A percentile compares a stretch with the other conserved stretches of the same genome.
Conservation (phyloP, 2,797 vertebrate genomes). For the Spinibarbus caldwelli region DNA sequence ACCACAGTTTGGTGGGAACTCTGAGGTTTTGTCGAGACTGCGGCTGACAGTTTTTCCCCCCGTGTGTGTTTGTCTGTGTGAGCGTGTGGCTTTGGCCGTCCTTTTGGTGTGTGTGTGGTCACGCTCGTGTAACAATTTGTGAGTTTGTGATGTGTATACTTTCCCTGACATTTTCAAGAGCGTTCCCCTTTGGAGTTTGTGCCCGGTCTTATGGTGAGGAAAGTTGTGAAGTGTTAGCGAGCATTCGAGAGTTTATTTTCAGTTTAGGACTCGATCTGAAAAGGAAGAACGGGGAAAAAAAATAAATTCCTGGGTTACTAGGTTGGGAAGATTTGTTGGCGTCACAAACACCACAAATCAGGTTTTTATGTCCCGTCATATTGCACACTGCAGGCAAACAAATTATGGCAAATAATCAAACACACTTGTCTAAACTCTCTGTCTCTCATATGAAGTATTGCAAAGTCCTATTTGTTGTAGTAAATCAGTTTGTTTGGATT, state of each 20-base stretch:
- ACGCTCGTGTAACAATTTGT: slow-evolving; percentile 29
- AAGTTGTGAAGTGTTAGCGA: slow-evolving; percentile 38
- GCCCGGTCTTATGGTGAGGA: slow-evolving; percentile 29
- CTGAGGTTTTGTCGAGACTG: slow-evolving; percentile 60
- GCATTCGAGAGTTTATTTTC: not conserved
- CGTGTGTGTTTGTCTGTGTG: slow-evolving; percentile 47
- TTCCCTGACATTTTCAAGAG: slow-evolving; percentile 45
- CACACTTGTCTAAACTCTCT: not conserved
- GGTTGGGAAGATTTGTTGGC: not conserved
- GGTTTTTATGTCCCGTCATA: not conserved
- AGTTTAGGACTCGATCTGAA: not conserved
- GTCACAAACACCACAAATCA: not conserved
- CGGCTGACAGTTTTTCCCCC: slow-evolving; percentile 52
- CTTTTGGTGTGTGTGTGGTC: slow-evolving; percentile 46
- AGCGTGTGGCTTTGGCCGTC: slow-evolving; percentile 48
- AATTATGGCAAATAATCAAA: slow-evolving; percentile 10
- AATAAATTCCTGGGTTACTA: not conserved
- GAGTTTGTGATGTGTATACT: slow-evolving; percentile 52
- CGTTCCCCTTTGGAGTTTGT: slow-evolving; percentile 28
- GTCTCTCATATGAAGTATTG: not conserved
- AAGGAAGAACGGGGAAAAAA: not conserved
- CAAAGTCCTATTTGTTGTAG: not conserved
- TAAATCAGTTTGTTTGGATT: not conserved
- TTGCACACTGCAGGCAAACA: not conserved
- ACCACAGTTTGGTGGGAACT: slow-evolving; percentile 64